Percentiles rank a stretch among this genome's conserved stretches.
These are phyloP conservation scores for Esox lucius DNA, from an alignment of 2,797 vertebrate species.

Conservation along the genomic window DNA sequence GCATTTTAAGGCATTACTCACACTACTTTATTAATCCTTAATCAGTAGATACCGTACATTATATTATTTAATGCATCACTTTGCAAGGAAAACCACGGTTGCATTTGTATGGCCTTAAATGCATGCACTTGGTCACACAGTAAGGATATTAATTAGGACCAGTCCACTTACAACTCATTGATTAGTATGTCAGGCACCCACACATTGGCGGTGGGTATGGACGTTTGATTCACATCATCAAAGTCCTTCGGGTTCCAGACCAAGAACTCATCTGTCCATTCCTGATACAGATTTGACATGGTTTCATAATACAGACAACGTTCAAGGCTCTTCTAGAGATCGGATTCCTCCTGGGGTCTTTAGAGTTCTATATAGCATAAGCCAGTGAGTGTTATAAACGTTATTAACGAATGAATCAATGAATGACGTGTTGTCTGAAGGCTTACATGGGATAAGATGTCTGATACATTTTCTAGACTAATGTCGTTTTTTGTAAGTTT, in stretches of 20 bases:
- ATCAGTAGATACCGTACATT: neutral
- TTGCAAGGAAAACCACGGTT: no score
- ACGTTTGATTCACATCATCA: slow-evolving; percentile 88
- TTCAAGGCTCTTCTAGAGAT: no score
- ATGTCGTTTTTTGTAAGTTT: neutral
- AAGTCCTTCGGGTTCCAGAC: slow-evolving; percentile 87
- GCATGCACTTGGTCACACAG: neutral
- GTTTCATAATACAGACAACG: neutral
- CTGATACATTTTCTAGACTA: neutral
- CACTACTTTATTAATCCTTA: neutral
- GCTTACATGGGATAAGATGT: neutral
- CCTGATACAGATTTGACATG: slow-evolving; percentile 54
- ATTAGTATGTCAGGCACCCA: slow-evolving; percentile 98
- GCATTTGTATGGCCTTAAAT: neutral
- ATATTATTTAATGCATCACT: neutral
- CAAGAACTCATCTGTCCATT: slow-evolving; percentile 93
- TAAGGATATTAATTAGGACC: neutral
- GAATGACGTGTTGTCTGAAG: neutral
- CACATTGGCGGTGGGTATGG: slow-evolving; percentile 85
- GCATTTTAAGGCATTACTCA: neutral
- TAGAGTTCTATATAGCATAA: neutral
- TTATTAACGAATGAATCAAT: neutral
- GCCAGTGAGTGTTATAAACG: neutral
- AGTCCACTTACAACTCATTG: slow-evolving; percentile 91
- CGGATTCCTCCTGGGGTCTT: no score